phyloP scores from a whole-genome alignment of 2,113 vertebrate genomes.

The Silurus glanis region DNA sequence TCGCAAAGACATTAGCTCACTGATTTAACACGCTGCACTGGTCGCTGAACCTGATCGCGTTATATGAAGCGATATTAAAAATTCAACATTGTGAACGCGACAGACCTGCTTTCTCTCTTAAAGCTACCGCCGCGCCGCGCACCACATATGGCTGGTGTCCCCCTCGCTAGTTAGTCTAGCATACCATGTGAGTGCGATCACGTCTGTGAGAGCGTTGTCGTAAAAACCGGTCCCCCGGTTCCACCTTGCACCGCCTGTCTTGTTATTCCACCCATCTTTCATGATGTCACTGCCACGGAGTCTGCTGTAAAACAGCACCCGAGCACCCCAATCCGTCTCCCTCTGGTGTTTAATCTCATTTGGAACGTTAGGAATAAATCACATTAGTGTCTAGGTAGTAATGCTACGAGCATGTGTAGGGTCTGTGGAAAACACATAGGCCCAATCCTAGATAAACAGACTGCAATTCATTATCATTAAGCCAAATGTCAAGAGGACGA shows the following conservation, averaged over 20 bases:
- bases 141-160: conserved; percentile 39
- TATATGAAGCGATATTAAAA: not conserved
- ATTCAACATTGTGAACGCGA: not conserved
- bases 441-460: conserved; percentile 43
- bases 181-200: conserved; percentile 58
- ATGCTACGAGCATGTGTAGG: conserved; percentile 41
- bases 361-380: conserved; percentile 54
- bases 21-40: not conserved
- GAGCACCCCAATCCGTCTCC: conserved; percentile 38
- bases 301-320: conserved; percentile 36
- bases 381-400: conserved; percentile 48
- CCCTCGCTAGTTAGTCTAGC: conserved; percentile 28
- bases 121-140: conserved; percentile 29
- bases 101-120: conserved; percentile 21
- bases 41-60: not conserved
- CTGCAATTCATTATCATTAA: conserved; percentile 57
- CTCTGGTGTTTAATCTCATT: conserved; percentile 54
- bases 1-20: not conserved
- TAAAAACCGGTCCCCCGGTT: conserved; percentile 39
- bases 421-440: conserved; percentile 55
- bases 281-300: conserved; percentile 52
- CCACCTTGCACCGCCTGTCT: conserved; percentile 35
- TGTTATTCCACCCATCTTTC: conserved; percentile 41
- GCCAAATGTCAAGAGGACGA: conserved; percentile 49
- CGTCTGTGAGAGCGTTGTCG: conserved; percentile 39